These are phyloP conservation scores for Cotesia glomerata DNA, from an alignment of 1,140 invertebrate genomes.

Conservation along the genomic window DNA sequence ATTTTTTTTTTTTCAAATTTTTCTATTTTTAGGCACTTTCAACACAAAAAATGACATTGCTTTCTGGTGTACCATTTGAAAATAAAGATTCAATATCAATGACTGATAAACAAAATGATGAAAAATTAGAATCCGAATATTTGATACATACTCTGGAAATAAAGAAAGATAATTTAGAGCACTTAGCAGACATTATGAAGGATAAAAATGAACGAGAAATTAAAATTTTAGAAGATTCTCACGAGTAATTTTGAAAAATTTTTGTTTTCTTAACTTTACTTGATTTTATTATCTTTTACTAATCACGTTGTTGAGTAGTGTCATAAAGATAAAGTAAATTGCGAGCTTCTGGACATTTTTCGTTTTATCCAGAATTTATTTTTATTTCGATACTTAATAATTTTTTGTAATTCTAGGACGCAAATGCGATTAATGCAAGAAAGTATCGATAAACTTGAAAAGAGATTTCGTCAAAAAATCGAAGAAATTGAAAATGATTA, in stretches of 20 bases:
- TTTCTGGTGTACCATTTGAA: background rate
- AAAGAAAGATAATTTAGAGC: slow-evolving; percentile 53
- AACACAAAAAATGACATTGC: background rate
- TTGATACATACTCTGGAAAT: slow-evolving; percentile 45
- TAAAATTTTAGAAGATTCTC: slow-evolving; percentile 51
- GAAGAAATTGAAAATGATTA: slow-evolving; percentile 51
- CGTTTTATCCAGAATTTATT: background rate
- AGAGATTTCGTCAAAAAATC: slow-evolving; percentile 45
- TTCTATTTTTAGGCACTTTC: slow-evolving; percentile 2
- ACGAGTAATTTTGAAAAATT: slow-evolving; percentile 45
- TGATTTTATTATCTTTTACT: too few species aligned
- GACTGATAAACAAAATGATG: slow-evolving; percentile 21
- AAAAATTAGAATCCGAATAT: slow-evolving; percentile 41
- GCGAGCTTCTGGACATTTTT: too few species aligned
- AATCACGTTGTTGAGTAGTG: too few species aligned
- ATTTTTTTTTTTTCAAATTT: background rate
- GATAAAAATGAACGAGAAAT: slow-evolving; percentile 56
- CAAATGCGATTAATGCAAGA: slow-evolving; percentile 53
- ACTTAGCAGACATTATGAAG: slow-evolving; percentile 46
- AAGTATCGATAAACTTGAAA: slow-evolving; percentile 49
- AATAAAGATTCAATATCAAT: background rate
- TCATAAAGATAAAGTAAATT: too few species aligned
- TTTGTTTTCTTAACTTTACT: background rate
- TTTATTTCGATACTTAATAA: slow-evolving; percentile 1
- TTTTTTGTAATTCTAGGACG: slow-evolving; percentile 41